Conservation (phyloP, 1,140 invertebrate species). For the Drosophila pseudoananassae region DNA sequence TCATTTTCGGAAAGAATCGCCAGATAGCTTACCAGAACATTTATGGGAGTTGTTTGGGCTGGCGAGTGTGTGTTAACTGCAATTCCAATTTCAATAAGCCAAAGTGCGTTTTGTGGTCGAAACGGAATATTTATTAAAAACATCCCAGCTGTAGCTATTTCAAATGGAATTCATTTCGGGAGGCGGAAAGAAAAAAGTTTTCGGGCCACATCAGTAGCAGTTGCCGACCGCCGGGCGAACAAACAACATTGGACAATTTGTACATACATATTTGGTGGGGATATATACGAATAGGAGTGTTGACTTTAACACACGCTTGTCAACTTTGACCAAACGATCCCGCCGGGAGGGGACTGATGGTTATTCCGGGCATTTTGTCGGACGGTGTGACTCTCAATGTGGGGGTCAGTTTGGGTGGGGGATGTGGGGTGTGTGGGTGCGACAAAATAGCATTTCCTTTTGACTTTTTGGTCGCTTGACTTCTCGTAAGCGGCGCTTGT, state of each 20-base stretch:
- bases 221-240: constrained; percentile 27
- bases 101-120: constrained; percentile 73
- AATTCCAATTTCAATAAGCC: constrained; percentile 70
- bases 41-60: constrained; percentile 45
- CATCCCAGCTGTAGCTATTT: constrained; percentile 23
- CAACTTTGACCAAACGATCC: constrained; percentile 53
- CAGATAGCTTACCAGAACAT: constrained; percentile 21
- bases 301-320: constrained; percentile 68
- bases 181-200: constrained; percentile 29
- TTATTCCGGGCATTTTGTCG: not conserved
- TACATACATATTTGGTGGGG: constrained; percentile 65
- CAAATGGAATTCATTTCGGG: constrained; percentile 48
- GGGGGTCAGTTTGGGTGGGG: constrained; percentile 13
- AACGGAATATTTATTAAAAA: constrained; percentile 70
- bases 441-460: constrained; percentile 78
- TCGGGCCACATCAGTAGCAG: constrained; percentile 11
- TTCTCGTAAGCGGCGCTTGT: constrained; percentile 66
- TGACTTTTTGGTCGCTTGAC: constrained; percentile 60
- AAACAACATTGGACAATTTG: constrained; percentile 76
- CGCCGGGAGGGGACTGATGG: constrained; percentile 1
- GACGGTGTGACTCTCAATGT: not conserved
- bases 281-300: constrained; percentile 10
- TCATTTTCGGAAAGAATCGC: constrained; percentile 6
- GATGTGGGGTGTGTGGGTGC: constrained; percentile 12
- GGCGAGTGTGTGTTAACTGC: constrained; percentile 8